phyloP scores from a whole-genome alignment of 2,797 vertebrate genomes.

The Peromyscus melanophrys region DNA sequence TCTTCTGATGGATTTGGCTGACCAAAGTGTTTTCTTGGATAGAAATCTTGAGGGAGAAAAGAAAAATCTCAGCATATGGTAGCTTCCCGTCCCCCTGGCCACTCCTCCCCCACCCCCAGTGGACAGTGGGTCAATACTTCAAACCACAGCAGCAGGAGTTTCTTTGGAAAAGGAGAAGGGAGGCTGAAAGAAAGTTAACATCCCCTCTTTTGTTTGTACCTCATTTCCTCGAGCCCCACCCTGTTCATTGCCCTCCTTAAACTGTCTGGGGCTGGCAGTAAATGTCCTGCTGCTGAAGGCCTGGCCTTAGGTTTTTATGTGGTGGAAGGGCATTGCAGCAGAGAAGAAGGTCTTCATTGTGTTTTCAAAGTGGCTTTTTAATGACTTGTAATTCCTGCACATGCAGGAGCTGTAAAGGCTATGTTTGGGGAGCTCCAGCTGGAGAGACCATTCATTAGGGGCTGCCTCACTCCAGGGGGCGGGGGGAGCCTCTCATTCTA shows the following conservation, averaged over 20 bases:
- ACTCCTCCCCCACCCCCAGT: constrained; percentile 60
- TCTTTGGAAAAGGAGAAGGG: constrained; percentile 58
- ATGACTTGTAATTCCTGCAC: constrained; percentile 84
- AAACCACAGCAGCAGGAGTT: constrained; percentile 40
- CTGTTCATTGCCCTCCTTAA: constrained; percentile 75
- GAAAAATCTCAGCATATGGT: constrained; percentile 38
- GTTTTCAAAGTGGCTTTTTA: constrained; percentile 87
- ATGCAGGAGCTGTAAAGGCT: constrained; percentile 88
- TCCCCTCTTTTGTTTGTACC: constrained; percentile 61
- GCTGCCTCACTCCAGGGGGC: neutral
- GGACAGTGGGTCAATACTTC: constrained; percentile 53
- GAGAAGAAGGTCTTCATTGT: constrained; percentile 86
- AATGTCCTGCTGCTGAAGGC: constrained; percentile 80
- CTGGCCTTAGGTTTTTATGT: constrained; percentile 81
- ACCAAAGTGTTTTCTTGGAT: constrained; percentile 15
- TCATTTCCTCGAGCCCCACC: constrained; percentile 66
- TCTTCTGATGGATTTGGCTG: neutral
- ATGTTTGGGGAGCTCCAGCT: constrained; percentile 74
- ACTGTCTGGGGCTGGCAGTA: constrained; percentile 79
- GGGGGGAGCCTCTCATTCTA: constrained; percentile 8
- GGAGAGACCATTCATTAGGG: constrained; percentile 80
- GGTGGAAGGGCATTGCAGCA: constrained; percentile 71
- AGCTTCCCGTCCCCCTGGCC: neutral
- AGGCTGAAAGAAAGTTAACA: constrained; percentile 69
- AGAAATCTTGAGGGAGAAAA: constrained; percentile 19